Evolutionary conservation across 2,797 vertebrate genomes (phyloP), one percentile per base, ranked within the genome.

Genomic region (Neostethus bicornis): DNA sequence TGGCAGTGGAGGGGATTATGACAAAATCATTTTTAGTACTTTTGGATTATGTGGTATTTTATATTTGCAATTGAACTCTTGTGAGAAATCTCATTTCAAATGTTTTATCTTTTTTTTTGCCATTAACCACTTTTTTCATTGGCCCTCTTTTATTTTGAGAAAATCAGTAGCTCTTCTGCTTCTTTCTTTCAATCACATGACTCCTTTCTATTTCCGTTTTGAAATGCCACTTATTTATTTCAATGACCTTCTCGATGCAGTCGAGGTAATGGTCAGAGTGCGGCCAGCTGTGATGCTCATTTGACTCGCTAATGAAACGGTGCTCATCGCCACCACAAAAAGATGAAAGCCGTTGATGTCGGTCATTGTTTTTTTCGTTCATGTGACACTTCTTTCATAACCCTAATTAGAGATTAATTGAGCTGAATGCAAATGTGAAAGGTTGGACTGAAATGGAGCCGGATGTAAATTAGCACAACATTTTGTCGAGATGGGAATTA

Each of bases 301-400:
- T 71, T 73, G 51, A 70, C 58, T 74, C 51, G 43, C 46, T 75
- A 70, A 83, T 84, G 61, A 65, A 53, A 54, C 39, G 65, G 57
- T 61, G 55, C 64, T 55, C n/a, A n/a, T n/a, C 38, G 41, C 42
- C 37, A 41, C 41, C 55, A 56, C 55, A 59, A 64, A 77, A 72
- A 66, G 64, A 77, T 73, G 73, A 80, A 80, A 74, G 75, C 67
- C 23, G 42, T n/a, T 34, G 56, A 77, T 73, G 68, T 75, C 58
- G 72, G 61, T 39, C 41, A 59, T 48, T 78, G 72, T 77, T 62
- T 73, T 75, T 73, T 41, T 75, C 53, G 75, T 82, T 74, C 49
- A 79, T 69, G 57, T 75, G 65, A 67, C 69, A 76, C 66, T 79
- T 70, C 60, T 79, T 85, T 74, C 70, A 77, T 79, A 75, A 73